Percentiles rank a stretch among this genome's conserved stretches.
Conservation (phyloP, 2,888 invertebrate species). For the Dascillus cervinus region DNA sequence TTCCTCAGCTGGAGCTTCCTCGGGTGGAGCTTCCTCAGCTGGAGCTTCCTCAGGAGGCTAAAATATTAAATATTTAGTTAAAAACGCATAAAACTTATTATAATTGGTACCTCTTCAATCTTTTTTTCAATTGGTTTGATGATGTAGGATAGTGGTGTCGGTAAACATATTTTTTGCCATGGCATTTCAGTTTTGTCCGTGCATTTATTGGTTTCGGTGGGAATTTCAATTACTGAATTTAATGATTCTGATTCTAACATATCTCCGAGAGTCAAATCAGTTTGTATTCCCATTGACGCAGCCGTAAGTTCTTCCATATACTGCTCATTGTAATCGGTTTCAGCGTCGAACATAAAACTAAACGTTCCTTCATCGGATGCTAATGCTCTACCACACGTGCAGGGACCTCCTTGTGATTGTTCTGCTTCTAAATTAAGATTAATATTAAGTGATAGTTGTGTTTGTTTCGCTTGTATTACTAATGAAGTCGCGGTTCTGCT, state of each 20-base stretch:
- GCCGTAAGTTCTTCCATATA: conserved; percentile 10
- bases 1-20: background rate
- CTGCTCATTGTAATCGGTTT: conserved; percentile 12
- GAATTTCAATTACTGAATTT: conserved; percentile 6
- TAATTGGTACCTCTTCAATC: background rate
- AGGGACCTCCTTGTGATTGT: background rate
- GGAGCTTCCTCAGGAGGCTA: background rate
- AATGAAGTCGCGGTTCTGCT: too few relatives aligned
- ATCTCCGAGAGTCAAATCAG: conserved; percentile 10
- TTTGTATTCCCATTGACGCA: conserved; percentile 10
- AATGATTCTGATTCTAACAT: conserved; percentile 12
- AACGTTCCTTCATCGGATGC: too few relatives aligned
- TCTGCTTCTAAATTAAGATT: background rate
- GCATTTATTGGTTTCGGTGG: conserved; percentile 1
- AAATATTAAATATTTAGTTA: too few relatives aligned
- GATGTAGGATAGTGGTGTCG: conserved; percentile 7
- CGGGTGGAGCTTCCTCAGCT: background rate
- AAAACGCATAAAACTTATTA: background rate
- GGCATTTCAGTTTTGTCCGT: conserved; percentile 6
- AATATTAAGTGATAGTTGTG: background rate
- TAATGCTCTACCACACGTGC: too few relatives aligned
- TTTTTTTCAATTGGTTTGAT: conserved; percentile 3
- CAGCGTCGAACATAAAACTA: conserved; percentile 13
- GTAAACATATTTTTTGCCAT: conserved; percentile 8
- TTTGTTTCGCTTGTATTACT: too few relatives aligned